Conservation (phyloP, 2,888 invertebrate genomes). For the Pycnomerus fuliginosus region DNA sequence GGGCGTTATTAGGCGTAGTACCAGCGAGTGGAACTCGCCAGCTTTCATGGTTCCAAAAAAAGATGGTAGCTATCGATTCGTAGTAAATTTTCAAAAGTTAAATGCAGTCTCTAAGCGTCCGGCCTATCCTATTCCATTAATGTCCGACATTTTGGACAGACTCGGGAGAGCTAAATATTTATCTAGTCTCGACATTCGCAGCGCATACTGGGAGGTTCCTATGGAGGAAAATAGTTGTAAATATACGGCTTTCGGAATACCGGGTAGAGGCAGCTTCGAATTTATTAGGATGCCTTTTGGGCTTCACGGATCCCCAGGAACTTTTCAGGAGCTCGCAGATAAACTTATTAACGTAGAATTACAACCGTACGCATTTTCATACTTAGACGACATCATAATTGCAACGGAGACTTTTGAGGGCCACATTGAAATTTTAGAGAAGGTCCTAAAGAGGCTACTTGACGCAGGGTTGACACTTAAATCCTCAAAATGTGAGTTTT, state of each 20-base stretch:
- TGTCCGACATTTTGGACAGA: constrained; percentile 11
- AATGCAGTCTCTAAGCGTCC: constrained; percentile 13
- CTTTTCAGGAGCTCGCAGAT: constrained; percentile 1
- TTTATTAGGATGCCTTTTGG: constrained; percentile 4
- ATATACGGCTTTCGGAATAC: neutral
- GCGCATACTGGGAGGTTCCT: constrained; percentile 3
- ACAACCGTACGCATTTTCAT: neutral
- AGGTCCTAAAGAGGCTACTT: constrained; percentile 12
- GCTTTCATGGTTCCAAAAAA: constrained; percentile 21
- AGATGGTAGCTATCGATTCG: constrained; percentile 21
- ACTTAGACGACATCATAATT: constrained; percentile 1
- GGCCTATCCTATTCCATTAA: constrained; percentile 33
- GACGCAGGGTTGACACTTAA: constrained; percentile 3
- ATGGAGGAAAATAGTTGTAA: neutral
- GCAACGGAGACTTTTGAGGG: neutral
- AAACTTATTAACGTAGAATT: neutral
- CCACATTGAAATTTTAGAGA: constrained; percentile 1
- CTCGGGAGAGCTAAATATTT: neutral
- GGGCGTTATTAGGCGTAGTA: constrained; percentile 19
- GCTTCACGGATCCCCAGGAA: neutral
- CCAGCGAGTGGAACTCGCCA: constrained; percentile 25
- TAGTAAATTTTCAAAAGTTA: constrained; percentile 25
- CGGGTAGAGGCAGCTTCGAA: neutral
- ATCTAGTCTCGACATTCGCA: neutral
- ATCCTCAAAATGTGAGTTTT: constrained; percentile 16